A percentile compares a stretch with the other conserved stretches of the same genome.
Conservation (phyloP, 2,888 invertebrate genomes). For the Eurytoma californica region DNA sequence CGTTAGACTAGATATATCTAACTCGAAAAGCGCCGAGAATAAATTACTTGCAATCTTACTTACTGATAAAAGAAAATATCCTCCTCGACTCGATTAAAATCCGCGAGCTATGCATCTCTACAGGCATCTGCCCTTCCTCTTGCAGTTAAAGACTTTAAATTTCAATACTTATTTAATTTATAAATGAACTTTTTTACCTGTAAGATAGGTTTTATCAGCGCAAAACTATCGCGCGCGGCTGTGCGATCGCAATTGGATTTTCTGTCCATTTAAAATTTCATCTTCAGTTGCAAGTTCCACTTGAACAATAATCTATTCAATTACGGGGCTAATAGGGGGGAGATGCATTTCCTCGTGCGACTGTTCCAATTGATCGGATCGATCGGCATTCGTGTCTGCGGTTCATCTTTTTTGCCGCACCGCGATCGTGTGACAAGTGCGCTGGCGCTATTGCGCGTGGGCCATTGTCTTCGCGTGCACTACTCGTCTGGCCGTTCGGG, state of each 20-base stretch:
- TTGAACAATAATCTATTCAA: slow-evolving; percentile 27
- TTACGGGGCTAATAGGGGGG: slow-evolving; percentile 9
- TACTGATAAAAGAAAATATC: too few species aligned
- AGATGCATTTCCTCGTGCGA: slow-evolving; percentile 22
- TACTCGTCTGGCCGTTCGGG: too few species aligned
- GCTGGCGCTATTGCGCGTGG: background rate
- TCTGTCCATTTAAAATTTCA: background rate
- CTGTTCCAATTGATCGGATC: slow-evolving; percentile 1
- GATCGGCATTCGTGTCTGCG: slow-evolving; percentile 21
- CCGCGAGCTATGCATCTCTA: too few species aligned
- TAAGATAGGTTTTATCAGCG: too few species aligned
- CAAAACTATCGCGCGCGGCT: too few species aligned
- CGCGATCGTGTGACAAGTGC: background rate
- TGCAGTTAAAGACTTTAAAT: too few species aligned
- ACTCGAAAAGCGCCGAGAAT: background rate
- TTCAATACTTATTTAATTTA: too few species aligned
- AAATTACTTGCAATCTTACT: background rate
- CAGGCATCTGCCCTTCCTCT: too few species aligned
- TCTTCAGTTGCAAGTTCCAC: background rate
- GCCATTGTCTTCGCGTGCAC: background rate
- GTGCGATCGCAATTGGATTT: background rate
- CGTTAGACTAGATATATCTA: too few species aligned
- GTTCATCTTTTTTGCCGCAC: background rate
- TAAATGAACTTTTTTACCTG: too few species aligned
- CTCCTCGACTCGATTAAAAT: too few species aligned